Evolutionary conservation across 2,113 vertebrate genomes (phyloP).

Genomic region (Budorcas taxicolor): DNA sequence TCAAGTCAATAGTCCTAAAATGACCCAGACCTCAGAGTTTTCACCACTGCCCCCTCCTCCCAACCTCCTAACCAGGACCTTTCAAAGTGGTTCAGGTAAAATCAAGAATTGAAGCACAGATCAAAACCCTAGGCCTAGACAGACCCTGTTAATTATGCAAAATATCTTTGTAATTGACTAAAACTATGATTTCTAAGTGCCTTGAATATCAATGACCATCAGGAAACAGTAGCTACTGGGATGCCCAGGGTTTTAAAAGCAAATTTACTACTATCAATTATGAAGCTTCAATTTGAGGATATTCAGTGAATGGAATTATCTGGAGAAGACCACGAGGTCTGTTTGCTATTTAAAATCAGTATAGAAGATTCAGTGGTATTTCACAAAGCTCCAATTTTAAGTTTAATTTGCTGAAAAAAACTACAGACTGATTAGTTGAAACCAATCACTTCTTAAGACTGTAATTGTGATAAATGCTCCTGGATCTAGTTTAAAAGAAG

Average conservation of each 20-base stretch:
- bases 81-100: background rate
- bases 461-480: background rate
- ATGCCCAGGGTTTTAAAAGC: background rate
- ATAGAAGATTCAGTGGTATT: background rate
- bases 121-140: background rate
- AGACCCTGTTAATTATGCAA: background rate
- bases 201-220: background rate
- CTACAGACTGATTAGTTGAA: background rate
- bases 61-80: background rate
- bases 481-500: background rate
- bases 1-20: constrained; percentile 1
- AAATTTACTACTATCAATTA: background rate
- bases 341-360: background rate
- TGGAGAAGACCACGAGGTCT: background rate
- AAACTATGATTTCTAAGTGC: background rate
- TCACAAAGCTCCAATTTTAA: background rate
- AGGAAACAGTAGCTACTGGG: background rate
- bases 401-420: background rate
- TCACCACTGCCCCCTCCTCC: background rate
- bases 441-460: background rate
- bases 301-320: background rate
- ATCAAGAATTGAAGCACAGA: background rate
- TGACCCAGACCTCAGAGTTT: background rate
- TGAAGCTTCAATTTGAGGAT: background rate
- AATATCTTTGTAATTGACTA: background rate